phyloP scores from a whole-genome alignment of 2,113 vertebrate genomes.

The Sialia sialis region DNA sequence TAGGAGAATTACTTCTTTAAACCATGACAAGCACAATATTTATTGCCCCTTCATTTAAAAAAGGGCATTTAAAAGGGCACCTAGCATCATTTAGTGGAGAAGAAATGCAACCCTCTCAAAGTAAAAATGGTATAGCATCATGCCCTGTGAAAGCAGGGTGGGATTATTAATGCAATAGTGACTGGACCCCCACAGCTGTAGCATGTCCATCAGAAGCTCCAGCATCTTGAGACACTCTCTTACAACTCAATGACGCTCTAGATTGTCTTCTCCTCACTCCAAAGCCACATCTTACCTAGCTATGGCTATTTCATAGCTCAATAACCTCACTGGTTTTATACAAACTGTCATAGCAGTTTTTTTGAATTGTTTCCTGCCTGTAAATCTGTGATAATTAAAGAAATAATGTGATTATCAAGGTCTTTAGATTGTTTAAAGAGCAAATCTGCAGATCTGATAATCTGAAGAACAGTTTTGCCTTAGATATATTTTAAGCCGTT shows the following conservation, averaged over 20 bases:
- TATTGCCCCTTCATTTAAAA: constrained; percentile 64
- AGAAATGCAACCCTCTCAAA: constrained; percentile 54
- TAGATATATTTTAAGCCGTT: constrained; percentile 14
- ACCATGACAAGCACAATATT: constrained; percentile 59
- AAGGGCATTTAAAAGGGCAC: constrained; percentile 67
- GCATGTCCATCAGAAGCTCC: background rate
- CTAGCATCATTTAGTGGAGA: constrained; percentile 8
- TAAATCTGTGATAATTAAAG: background rate
- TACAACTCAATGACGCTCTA: background rate
- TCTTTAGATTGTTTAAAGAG: background rate
- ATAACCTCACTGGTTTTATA: background rate
- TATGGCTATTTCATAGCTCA: background rate
- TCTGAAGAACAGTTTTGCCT: background rate
- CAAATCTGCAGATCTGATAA: background rate
- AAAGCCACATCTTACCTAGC: background rate
- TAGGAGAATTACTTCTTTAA: constrained; percentile 32
- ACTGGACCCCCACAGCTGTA: background rate
- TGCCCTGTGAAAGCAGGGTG: constrained; percentile 18
- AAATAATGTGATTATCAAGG: background rate
- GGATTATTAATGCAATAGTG: constrained; percentile 36
- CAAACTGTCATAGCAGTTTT: background rate
- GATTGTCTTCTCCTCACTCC: background rate
- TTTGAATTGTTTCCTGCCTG: background rate
- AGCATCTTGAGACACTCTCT: background rate
- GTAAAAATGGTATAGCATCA: constrained; percentile 38